These are phyloP conservation scores for Mactromeris polynyma DNA, from an alignment of 2,888 invertebrate species.

Conservation along the genomic window DNA sequence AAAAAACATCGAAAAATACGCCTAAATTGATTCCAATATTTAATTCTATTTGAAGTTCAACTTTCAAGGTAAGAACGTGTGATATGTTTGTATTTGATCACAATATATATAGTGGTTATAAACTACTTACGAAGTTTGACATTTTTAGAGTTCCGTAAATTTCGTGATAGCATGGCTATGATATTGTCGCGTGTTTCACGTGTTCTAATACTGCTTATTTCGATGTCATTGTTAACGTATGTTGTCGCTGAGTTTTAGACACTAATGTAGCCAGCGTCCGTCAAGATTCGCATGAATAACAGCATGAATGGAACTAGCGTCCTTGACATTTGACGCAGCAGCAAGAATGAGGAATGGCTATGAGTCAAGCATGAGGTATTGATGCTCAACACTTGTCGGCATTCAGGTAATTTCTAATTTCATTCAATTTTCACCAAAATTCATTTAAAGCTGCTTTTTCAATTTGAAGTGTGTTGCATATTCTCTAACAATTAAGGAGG, in stretches of 20 bases:
- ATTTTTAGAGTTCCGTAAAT: background rate
- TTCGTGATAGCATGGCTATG: background rate
- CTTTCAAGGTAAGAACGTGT: background rate
- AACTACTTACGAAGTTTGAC: background rate
- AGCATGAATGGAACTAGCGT: constrained; percentile 10
- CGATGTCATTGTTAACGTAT: background rate
- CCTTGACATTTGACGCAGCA: constrained; percentile 11
- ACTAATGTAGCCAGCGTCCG: background rate
- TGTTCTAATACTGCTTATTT: constrained; percentile 2
- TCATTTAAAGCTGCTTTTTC: background rate
- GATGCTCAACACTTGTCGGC: background rate
- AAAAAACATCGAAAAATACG: background rate
- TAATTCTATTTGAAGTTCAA: background rate
- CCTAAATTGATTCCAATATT: background rate
- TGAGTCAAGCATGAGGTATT: constrained; percentile 7
- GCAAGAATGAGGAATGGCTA: background rate
- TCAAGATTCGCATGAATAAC: constrained; percentile 18
- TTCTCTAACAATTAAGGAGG: too few relatives aligned
- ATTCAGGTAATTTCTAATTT: constrained; percentile 10
- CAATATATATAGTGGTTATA: background rate
- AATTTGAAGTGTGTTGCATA: background rate
- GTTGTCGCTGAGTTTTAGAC: constrained; percentile 10
- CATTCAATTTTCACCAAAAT: background rate
- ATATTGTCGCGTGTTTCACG: background rate
- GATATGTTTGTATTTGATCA: background rate